Conservation (phyloP, 92 coral and sea anemone species). For the Zoanthus sansibaricus region DNA sequence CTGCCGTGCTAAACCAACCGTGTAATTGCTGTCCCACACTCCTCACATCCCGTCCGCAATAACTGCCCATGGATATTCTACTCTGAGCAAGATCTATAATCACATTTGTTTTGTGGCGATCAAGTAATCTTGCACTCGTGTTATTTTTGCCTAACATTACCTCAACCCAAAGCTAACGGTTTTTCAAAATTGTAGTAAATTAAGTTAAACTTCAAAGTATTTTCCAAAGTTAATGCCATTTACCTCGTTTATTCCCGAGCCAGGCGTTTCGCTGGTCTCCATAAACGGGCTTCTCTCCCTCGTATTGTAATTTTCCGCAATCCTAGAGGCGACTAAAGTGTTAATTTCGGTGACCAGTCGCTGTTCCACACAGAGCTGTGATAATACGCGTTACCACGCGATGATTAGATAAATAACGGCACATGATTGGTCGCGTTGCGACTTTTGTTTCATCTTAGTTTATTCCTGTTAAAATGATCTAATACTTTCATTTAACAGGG, state of each 20-base stretch:
- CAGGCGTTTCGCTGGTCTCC: conserved; percentile 40
- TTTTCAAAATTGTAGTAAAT: neutral
- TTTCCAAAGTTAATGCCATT: neutral
- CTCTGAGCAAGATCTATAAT: neutral
- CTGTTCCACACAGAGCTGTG: conserved; percentile 1
- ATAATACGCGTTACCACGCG: conserved; percentile 22
- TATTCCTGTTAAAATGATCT: conserved; percentile 36
- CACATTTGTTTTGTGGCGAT: conserved; percentile 13
- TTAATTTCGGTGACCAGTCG: neutral
- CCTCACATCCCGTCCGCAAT: neutral
- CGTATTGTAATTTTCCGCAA: conserved; percentile 1
- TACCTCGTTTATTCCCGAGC: conserved; percentile 36
- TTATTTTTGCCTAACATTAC: conserved; percentile 46
- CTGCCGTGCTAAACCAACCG: conserved; percentile 74
- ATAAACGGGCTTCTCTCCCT: conserved; percentile 42
- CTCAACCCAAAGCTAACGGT: neutral
- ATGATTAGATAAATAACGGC: conserved; percentile 13
- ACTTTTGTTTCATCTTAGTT: conserved; percentile 9
- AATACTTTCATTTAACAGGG: neutral
- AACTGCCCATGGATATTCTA: neutral
- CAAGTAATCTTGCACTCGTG: conserved; percentile 49
- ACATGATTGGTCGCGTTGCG: conserved; percentile 20
- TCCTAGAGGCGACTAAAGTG: neutral
- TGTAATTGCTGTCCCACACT: conserved; percentile 59
- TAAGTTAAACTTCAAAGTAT: neutral